Conservation (phyloP, 2,797 vertebrate genomes). For the Dryobates pubescens region DNA sequence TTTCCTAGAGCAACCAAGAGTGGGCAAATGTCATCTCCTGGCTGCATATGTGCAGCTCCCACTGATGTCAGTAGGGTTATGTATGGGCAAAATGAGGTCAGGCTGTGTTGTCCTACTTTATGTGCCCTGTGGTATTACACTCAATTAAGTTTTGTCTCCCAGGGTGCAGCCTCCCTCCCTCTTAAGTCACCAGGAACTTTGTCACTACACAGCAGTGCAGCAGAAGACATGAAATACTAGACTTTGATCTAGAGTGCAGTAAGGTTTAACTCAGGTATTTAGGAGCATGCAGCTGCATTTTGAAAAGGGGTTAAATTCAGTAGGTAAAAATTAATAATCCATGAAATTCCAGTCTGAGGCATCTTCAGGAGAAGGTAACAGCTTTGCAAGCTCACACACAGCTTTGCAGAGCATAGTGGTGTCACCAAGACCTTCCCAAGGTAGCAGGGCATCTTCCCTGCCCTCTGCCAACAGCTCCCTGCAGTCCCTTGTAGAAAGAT, state of each 20-base stretch:
- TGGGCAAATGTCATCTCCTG: constrained; percentile 49
- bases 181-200: constrained; percentile 62
- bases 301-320: not conserved
- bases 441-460: not conserved
- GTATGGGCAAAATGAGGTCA: constrained; percentile 70
- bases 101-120: constrained; percentile 66
- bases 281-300: not conserved
- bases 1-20: constrained; percentile 42
- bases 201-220: constrained; percentile 18
- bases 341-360: not conserved
- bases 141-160: constrained; percentile 73
- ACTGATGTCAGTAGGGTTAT: constrained; percentile 66
- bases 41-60: constrained; percentile 33
- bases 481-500: not conserved
- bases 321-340: not conserved
- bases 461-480: not conserved
- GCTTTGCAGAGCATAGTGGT: not conserved
- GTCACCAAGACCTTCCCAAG: not conserved
- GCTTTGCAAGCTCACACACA: not conserved
- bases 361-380: not conserved
- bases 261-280: not conserved
- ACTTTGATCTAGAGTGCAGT: not conserved
- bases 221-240: not conserved
- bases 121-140: constrained; percentile 64
- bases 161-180: constrained; percentile 52